Evolutionary conservation across 2,888 invertebrate species (phyloP).

Genomic region (Agrochola lychnidis): DNA sequence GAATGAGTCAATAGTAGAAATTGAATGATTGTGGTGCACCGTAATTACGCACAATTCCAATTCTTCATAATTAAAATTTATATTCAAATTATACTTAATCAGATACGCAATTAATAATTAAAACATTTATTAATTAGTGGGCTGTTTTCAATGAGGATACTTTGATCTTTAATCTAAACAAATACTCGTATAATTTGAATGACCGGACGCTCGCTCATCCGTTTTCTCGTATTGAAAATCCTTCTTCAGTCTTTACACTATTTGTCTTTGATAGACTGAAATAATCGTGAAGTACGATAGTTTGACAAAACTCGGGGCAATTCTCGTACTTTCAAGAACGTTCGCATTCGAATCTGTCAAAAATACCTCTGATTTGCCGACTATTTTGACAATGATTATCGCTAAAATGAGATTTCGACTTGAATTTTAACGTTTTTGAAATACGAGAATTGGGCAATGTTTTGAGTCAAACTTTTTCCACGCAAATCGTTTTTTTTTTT

Average conservation of each 20-base stretch:
- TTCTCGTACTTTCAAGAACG: background rate
- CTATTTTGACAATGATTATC: background rate
- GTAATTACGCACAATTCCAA: slow-evolving; percentile 35
- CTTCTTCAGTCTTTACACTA: background rate
- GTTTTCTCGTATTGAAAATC: slow-evolving; percentile 22
- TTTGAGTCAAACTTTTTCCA: background rate
- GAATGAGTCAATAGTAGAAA: slow-evolving; percentile 52
- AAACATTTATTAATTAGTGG: slow-evolving; percentile 20
- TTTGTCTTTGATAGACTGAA: background rate
- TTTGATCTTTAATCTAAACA: slow-evolving; percentile 43
- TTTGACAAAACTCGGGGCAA: background rate
- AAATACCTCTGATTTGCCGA: background rate
- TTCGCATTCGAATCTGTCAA: background rate
- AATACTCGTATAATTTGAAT: slow-evolving; percentile 32
- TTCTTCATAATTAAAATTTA: slow-evolving; percentile 29
- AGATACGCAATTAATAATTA: slow-evolving; percentile 17
- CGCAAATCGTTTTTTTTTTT: background rate
- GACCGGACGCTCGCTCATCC: slow-evolving; percentile 36
- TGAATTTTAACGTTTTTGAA: background rate
- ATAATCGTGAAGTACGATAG: background rate
- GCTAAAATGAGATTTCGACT: background rate
- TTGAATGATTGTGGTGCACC: slow-evolving; percentile 45
- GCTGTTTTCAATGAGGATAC: slow-evolving; percentile 23
- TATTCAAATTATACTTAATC: slow-evolving; percentile 24
- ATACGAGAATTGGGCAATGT: background rate